A percentile compares a stretch with the other conserved stretches of the same genome.
These are phyloP conservation scores for Rhinopomastus cyanomelas DNA, from an alignment of 2,113 vertebrate genomes.

Conservation along the genomic window DNA sequence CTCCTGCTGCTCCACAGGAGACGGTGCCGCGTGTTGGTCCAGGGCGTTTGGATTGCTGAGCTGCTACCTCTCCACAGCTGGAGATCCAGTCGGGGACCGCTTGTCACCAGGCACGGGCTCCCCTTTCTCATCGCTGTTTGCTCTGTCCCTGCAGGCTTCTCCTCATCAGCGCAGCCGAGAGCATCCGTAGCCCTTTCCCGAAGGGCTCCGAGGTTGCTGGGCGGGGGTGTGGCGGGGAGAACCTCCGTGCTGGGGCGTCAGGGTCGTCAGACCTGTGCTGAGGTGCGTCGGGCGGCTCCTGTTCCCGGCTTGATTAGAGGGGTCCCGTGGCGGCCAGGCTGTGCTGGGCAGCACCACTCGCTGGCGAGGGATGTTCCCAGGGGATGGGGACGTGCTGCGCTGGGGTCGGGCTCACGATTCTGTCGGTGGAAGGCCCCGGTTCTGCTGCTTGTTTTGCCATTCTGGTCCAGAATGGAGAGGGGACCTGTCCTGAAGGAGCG, in stretches of 20 bases:
- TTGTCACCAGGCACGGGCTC: neutral
- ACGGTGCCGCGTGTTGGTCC: neutral
- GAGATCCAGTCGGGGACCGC: neutral
- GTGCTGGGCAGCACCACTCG: neutral
- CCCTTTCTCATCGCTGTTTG: neutral
- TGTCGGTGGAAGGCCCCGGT: neutral
- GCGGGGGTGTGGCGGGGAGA: neutral
- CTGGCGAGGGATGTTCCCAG: neutral
- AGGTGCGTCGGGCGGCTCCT: rapidly evolving
- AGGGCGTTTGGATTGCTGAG: neutral
- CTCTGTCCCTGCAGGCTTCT: neutral
- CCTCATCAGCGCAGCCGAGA: neutral
- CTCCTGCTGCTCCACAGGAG: neutral
- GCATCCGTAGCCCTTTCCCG: neutral
- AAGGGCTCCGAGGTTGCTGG: neutral
- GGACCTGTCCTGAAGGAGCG: neutral
- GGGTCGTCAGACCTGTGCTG: neutral
- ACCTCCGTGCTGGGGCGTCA: rapidly evolving
- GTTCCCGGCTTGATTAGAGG: neutral
- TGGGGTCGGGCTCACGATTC: neutral
- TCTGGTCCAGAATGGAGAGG: neutral
- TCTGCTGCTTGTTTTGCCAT: neutral
- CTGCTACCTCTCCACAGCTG: neutral
- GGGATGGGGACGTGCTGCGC: neutral
- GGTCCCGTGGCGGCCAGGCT: neutral